A percentile compares a stretch with the other conserved stretches of the same genome.
phyloP scores from a whole-genome alignment of 2,888 invertebrate species.

The Boloria selene region DNA sequence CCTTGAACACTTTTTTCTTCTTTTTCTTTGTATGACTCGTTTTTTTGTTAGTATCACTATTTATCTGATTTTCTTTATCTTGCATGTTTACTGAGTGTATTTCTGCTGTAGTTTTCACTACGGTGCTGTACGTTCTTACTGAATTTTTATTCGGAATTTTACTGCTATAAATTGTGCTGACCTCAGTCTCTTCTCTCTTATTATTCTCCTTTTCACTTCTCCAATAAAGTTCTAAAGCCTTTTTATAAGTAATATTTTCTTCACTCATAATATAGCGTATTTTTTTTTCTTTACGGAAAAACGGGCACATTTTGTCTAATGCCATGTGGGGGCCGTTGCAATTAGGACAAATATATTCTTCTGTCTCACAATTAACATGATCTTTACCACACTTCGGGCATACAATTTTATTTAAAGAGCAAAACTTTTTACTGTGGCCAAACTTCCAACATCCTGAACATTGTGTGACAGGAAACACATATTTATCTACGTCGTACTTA shows the following conservation, averaged over 20 bases:
- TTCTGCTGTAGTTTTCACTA: no score
- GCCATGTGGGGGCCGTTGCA: conserved; percentile 36
- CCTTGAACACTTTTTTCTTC: no score
- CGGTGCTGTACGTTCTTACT: conserved; percentile 17
- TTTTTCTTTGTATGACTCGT: no score
- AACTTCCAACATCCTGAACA: no score
- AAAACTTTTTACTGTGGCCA: no score
- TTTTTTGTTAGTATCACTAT: no score
- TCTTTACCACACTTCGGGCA: conserved; percentile 30
- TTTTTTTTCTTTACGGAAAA: background rate
- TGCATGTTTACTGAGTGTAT: no score
- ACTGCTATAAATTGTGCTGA: conserved; percentile 25
- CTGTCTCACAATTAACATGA: conserved; percentile 20
- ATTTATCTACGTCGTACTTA: background rate
- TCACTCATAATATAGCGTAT: background rate
- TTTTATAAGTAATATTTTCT: background rate
- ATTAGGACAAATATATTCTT: conserved; percentile 29
- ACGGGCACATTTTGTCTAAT: background rate
- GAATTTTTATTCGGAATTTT: conserved; percentile 29
- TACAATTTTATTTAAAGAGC: conserved; percentile 12
- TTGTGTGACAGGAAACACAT: no score
- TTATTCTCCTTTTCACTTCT: background rate
- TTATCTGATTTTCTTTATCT: no score
- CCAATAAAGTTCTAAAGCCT: background rate
- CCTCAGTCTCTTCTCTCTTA: background rate